A percentile compares a stretch with the other conserved stretches of the same genome.
Conservation (phyloP, 64 coral and sea anemone species). For the Exaiptasia diaphana region DNA sequence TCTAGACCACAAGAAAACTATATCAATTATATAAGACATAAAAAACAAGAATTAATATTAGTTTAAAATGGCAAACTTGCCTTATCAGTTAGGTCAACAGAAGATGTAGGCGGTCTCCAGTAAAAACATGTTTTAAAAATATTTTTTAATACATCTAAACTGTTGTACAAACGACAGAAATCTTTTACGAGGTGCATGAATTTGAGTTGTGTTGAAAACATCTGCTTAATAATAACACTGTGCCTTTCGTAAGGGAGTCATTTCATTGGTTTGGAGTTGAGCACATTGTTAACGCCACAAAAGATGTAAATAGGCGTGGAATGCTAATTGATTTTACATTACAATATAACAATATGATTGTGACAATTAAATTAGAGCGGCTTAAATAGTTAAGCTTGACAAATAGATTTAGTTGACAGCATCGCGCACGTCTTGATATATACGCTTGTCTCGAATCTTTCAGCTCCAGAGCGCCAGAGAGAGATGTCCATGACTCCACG, state of each 20-base stretch:
- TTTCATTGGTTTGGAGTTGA: constrained; percentile 44
- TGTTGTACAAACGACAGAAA: too few species aligned
- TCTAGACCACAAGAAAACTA: too few species aligned
- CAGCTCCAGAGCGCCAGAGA: constrained; percentile 34
- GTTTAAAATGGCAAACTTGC: too few species aligned
- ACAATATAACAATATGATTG: constrained; percentile 97
- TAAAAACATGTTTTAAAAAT: too few species aligned
- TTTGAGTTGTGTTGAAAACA: neutral
- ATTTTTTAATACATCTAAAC: too few species aligned
- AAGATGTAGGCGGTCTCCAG: too few species aligned
- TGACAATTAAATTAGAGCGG: constrained; percentile 87
- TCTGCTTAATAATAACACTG: constrained; percentile 32
- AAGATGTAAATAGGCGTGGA: constrained; percentile 55
- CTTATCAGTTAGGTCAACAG: too few species aligned
- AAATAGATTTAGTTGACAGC: constrained; percentile 53
- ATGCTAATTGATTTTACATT: constrained; percentile 90
- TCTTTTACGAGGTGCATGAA: too few species aligned
- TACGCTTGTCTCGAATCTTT: constrained; percentile 20
- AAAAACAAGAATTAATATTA: too few species aligned
- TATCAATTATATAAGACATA: too few species aligned
- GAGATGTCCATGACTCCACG: constrained; percentile 82
- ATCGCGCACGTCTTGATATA: neutral
- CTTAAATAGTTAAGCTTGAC: constrained; percentile 65
- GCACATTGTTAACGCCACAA: constrained; percentile 40
- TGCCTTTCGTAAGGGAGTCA: constrained; percentile 13